These are phyloP conservation scores for Diachasma alloeum DNA, from an alignment of 1,140 invertebrate genomes.

Conservation along the genomic window DNA sequence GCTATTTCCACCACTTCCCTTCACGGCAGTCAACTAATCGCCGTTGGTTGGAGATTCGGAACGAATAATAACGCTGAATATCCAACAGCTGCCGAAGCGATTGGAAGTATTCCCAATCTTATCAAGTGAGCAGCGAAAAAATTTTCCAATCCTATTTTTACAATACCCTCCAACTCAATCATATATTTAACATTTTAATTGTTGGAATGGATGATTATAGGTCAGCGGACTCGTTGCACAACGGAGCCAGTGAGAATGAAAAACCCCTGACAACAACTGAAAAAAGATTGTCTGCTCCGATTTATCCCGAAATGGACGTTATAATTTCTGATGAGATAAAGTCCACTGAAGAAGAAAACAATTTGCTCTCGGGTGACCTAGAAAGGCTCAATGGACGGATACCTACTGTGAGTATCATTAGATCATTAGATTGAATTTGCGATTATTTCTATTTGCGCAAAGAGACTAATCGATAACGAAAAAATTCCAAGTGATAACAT, in stretches of 20 bases:
- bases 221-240: slow-evolving; percentile 56
- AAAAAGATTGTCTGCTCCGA: slow-evolving; percentile 57
- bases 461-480: background rate
- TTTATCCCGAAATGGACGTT: slow-evolving; percentile 53
- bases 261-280: slow-evolving; percentile 48
- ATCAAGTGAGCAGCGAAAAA: slow-evolving; percentile 46
- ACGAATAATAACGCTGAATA: slow-evolving; percentile 79
- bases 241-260: slow-evolving; percentile 43
- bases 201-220: slow-evolving; percentile 11
- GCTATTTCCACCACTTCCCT: slow-evolving; percentile 52
- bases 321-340: slow-evolving; percentile 50
- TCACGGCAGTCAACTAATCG: slow-evolving; percentile 47
- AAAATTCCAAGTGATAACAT: background rate
- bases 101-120: slow-evolving; percentile 70
- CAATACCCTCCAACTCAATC: background rate
- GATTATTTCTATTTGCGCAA: background rate
- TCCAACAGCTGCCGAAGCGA: slow-evolving; percentile 77
- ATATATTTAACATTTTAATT: slow-evolving; percentile 13
- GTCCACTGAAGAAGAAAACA: slow-evolving; percentile 57
- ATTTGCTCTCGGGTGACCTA: slow-evolving; percentile 55
- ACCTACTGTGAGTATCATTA: slow-evolving; percentile 48
- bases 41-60: slow-evolving; percentile 59
- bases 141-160: background rate
- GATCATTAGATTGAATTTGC: background rate
- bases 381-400: slow-evolving; percentile 56